phyloP scores from a whole-genome alignment of 2,797 vertebrate species.

The Pempheris klunzingeri region DNA sequence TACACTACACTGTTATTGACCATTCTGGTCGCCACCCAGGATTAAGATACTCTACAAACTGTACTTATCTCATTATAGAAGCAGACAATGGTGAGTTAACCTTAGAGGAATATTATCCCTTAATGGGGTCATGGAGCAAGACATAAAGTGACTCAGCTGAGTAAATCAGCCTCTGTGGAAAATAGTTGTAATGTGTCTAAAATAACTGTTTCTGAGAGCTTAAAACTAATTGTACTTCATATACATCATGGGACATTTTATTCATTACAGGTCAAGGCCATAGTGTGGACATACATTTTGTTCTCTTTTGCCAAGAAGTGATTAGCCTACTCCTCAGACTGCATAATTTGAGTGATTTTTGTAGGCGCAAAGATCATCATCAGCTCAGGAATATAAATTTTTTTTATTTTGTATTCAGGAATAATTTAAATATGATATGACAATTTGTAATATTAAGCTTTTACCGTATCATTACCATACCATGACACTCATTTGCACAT shows the following conservation, averaged over 20 bases:
- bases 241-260: too few relatives aligned
- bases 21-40: conserved; percentile 49
- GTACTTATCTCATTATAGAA: conserved; percentile 51
- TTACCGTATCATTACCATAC: too few relatives aligned
- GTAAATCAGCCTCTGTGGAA: conserved; percentile 28
- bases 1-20: conserved; percentile 57
- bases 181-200: background rate
- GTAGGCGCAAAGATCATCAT: background rate
- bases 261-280: background rate
- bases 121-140: conserved; percentile 17
- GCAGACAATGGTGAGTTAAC: conserved; percentile 56
- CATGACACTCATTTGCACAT: too few relatives aligned
- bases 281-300: background rate
- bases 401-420: background rate
- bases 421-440: background rate
- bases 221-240: conserved; percentile 5
- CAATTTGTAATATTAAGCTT: background rate
- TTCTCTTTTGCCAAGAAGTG: background rate
- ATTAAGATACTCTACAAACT: conserved; percentile 54
- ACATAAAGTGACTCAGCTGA: background rate
- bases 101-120: conserved; percentile 43
- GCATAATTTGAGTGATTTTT: background rate
- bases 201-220: conserved; percentile 1
- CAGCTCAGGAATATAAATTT: too few relatives aligned
- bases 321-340: too few relatives aligned